phyloP scores from a whole-genome alignment of 2,113 vertebrate species.

The Phrynocephalus versicolor region DNA sequence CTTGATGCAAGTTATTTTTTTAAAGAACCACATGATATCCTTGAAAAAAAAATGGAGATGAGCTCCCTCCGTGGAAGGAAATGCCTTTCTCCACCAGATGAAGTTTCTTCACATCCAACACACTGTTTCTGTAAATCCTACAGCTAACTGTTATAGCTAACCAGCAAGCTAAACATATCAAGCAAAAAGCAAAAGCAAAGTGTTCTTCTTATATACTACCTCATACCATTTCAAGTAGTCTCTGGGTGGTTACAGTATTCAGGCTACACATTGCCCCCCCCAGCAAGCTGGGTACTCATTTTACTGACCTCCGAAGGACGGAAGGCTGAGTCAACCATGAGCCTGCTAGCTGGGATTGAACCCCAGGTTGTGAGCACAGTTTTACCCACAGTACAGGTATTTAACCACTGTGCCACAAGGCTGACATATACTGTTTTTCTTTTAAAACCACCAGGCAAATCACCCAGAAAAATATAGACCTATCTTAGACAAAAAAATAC shows the following conservation, averaged over 20 bases:
- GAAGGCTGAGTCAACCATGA: no score
- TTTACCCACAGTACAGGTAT: not conserved
- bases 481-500: not conserved
- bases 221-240: no score
- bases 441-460: not conserved
- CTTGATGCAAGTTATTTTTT: not conserved
- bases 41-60: not conserved
- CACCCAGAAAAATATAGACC: not conserved
- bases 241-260: no score
- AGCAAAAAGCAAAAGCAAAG: no score
- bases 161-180: not conserved
- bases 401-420: not conserved
- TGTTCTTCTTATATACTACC: no score
- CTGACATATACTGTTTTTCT: not conserved
- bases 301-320: no score
- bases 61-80: not conserved
- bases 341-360: no score
- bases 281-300: no score
- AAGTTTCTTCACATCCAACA: not conserved
- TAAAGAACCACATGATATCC: not conserved
- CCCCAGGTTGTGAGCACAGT: no score
- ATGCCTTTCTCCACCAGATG: not conserved
- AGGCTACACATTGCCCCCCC: no score
- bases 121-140: not conserved
- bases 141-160: not conserved